phyloP scores from a whole-genome alignment of 2,797 vertebrate species.

The Sebastes baramenuke region DNA sequence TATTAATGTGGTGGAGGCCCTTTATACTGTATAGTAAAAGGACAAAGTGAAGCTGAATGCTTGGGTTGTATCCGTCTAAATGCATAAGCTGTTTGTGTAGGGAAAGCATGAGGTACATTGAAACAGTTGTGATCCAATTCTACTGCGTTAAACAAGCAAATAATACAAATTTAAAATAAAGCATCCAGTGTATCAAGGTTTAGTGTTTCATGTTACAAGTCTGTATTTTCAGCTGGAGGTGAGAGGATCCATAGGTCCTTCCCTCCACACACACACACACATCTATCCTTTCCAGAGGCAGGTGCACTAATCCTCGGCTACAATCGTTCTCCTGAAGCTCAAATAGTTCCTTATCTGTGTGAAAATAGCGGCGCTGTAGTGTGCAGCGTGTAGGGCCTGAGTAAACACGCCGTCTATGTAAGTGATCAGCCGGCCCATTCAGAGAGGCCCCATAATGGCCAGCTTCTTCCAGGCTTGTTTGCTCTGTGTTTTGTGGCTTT shows the following conservation, averaged over 20 bases:
- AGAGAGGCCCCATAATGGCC: conserved; percentile 62
- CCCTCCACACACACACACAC: not conserved
- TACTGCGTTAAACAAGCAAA: not conserved
- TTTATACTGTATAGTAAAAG: not conserved
- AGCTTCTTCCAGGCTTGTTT: conserved; percentile 72
- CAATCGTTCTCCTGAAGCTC: conserved; percentile 38
- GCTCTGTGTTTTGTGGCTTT: conserved; percentile 64
- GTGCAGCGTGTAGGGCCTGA: conserved; percentile 24
- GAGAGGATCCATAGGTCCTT: not conserved
- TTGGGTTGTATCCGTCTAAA: not conserved
- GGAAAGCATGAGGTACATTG: not conserved
- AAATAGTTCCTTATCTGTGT: conserved; percentile 53
- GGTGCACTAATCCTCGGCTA: conserved; percentile 34
- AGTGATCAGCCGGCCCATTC: conserved; percentile 56
- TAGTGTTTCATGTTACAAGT: not conserved
- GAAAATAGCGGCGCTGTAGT: conserved; percentile 28
- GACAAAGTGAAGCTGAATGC: not conserved
- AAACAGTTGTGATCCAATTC: not conserved
- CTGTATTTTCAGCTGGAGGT: not conserved
- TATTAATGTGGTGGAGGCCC: conserved; percentile 20
- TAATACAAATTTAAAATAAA: not conserved
- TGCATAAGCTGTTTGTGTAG: not conserved
- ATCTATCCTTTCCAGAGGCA: conserved; percentile 15
- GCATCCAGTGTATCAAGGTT: not conserved
- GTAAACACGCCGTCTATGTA: conserved; percentile 60